Base-by-base conservation (phyloP, 2,113 vertebrate genomes). In the Antigone vipio region DNA sequence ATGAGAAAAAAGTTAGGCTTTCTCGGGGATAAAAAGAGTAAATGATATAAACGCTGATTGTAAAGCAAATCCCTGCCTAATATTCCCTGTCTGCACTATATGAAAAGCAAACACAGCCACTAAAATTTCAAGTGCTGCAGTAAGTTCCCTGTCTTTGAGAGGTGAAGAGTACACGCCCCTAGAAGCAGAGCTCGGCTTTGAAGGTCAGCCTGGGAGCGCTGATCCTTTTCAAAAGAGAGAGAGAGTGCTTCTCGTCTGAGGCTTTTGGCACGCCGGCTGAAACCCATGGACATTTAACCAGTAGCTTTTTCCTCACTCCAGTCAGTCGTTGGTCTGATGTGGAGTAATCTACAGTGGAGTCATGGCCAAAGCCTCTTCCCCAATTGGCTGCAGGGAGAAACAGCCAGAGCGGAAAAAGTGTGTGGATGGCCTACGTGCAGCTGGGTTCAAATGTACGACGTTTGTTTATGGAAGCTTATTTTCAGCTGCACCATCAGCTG, bases 391-490 rank as follows among this genome's bases (percentile, higher is more conserved):
- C 73, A 85, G 74, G 80, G 85, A 96, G 89, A 83, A 89, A 34
- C 49, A 80, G 91, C 44, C 87, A 64, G 96, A 88, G 87, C 95
- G 93, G 95, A 95, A 92, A 97, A 96, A 89, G 47, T 49, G 64
- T 91, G 81, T 91, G 77, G 58, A 67, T 82, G 81, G 85, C 12
- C 69, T 93, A 89, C 30, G 55, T 93, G 78, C 95, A 77, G 71
- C 5, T 49, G 47, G 83, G 77, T 91, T 95, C 79, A 71, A 82
- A 55, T 22, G 47, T 56, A 35, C 29, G 56, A 81, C 0, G 0
- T 80, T 91, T 97, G 82, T 96, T 95, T 95, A 66, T 91, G 88
- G 45, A 72, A 75, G n/a, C 53, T 95, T 87, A 78, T 47, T 74
- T 84, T 87, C 91, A 95, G 91, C 71, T 80, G 50, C 59, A 89